Base-by-base conservation (phyloP, 2,113 vertebrate species). In the Physeter macrocephalus region DNA sequence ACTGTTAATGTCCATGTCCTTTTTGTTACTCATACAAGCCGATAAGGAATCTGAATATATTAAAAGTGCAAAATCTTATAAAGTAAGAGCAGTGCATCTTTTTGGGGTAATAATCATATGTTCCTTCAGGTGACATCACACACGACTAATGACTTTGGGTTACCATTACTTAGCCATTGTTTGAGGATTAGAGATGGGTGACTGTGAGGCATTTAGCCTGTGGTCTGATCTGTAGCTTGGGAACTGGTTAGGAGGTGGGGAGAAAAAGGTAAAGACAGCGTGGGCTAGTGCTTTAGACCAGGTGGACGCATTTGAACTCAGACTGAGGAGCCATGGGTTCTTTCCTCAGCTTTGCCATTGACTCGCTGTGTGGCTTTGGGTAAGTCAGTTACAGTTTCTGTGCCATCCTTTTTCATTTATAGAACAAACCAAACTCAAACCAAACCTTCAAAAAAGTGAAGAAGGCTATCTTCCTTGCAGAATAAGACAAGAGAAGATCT, bases 331-430 rank as follows among this genome's bases (percentile, higher is more conserved):
- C 12, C 91, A 96, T 97, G 98, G 96, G 88, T 98, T 98, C 97
- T 98, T 97, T 98, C 96, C 98, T 97, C 96, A 98, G 98, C 98
- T 94, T 98, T 92, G 97, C 98, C 97, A 82, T 97, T 98, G 98
- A 98, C 96, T 97, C 93, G 95, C 98, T 98, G 98, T 98, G 97
- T 98, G 98, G 92, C 96, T 97, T 97, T 75, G 97, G 98, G 97
- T 98, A 97, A 98, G 98, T 98, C 97, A 97, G 62, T 97, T 96
- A 74, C n/a, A 96, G 90, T 97, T 97, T 97, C 95, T 97, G 98
- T 97, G 81, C 96, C 97, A 98, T 97, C 92, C 49, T 97, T 96
- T 96, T 54, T 95, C 57, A 97, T 98, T 88, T 95, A 94, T 98
- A 94, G 95, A 95, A 90, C 92, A 72, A 98, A 72, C 52, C 84